Base-by-base conservation (phyloP, 2,888 invertebrate species). In the Chrysolina oricalcia region DNA sequence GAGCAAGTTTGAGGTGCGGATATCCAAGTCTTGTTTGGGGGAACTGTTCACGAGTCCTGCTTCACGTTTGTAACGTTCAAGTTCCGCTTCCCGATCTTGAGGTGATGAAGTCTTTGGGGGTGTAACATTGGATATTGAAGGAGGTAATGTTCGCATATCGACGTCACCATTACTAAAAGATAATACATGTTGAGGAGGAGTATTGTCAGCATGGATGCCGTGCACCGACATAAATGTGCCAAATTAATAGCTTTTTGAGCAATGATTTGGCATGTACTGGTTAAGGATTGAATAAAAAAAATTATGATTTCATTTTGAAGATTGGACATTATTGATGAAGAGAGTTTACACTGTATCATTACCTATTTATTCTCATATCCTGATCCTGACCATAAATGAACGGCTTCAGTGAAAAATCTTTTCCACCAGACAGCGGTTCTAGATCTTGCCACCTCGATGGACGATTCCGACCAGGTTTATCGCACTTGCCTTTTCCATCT, bases 371-470 rank as follows among this genome's bases (percentile, higher is more conserved):
- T 62, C 89, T 80, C 89, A 89, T 89, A 77, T 89, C 89, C 76
- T 88, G 88, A 81, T 89, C 89, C 67, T 87, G 84, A 5, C 83
- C 82, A 72, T 82, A 86, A 73, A 81, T 82, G 78, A 86, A 87
- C 8, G 84, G 83, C 77, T 84, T 86, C 10, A 84, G 70, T 27
- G 83, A 84, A 53, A 85, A 85, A 59, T 77, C 77, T 53, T 80
- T 78, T 64, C 81, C 77, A 41, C 59, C 48, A 41, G 83, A 78
- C 40, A 79, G 68, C 11, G 87, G 83, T 21, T 86, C 85, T 13
- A 86, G 82, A 75, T 88, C 87, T 73, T 89, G 88, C 89, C 89
- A 89, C 48, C 89, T 80, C 0, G 89, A 88, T 5, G 87, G 87
- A 21, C 88, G 81, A 76, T 85, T 86, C 53, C 87, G 79, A 13